A percentile compares a stretch with the other conserved stretches of the same genome.
Evolutionary conservation across 2,113 vertebrate genomes (phyloP).

Genomic region (Chloropsis hardwickii): DNA sequence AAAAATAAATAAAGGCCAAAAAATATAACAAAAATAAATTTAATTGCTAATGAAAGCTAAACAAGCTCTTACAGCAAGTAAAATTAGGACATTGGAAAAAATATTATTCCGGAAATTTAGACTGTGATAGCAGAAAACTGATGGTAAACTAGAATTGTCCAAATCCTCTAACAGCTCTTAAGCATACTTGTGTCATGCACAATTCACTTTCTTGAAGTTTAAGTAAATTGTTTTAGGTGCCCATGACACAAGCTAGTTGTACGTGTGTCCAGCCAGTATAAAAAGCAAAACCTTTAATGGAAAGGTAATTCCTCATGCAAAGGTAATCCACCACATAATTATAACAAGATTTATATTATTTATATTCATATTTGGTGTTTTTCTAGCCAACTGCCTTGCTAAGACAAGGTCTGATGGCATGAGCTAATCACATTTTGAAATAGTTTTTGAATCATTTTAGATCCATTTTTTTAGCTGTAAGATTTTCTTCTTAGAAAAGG

Average conservation of each 20-base stretch:
- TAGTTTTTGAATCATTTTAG: background rate
- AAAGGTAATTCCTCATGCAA: background rate
- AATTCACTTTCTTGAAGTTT: background rate
- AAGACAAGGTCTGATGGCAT: background rate
- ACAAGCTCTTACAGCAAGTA: background rate
- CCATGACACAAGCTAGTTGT: background rate
- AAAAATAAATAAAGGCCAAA: too few species aligned
- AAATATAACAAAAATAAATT: background rate
- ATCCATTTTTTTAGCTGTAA: background rate
- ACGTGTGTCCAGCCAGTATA: background rate
- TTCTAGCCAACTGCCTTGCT: background rate
- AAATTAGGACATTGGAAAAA: background rate
- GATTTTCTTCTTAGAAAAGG: background rate
- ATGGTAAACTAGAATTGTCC: background rate
- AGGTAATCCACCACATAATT: background rate
- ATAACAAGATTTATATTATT: background rate
- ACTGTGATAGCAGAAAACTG: background rate
- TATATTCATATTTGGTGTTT: background rate
- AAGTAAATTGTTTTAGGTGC: background rate
- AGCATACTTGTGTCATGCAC: background rate
- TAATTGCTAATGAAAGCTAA: background rate
- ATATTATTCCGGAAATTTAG: background rate
- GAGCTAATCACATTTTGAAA: background rate
- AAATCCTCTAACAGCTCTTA: background rate
- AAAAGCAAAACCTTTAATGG: background rate